Percentiles rank a stretch among this genome's conserved stretches.
Evolutionary conservation across 2,888 invertebrate genomes (phyloP).

Genomic region (Trichopria drosophilae): DNA sequence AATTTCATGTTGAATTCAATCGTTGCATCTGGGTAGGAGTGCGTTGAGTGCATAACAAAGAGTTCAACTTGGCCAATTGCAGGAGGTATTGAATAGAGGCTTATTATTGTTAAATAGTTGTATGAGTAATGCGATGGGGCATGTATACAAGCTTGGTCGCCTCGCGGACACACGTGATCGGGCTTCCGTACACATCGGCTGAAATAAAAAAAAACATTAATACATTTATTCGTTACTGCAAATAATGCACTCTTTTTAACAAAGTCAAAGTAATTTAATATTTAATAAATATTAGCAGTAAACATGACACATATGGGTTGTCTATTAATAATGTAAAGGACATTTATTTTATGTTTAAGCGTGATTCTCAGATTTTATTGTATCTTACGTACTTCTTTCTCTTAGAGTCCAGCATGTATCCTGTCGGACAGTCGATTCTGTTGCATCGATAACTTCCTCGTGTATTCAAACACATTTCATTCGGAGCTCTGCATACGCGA

Average conservation of each 20-base stretch:
- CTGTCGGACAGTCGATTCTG: conserved; percentile 79
- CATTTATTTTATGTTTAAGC: neutral
- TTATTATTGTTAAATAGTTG: conserved; percentile 91
- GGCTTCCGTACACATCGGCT: conserved; percentile 80
- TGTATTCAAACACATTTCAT: conserved; percentile 86
- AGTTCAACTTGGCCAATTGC: conserved; percentile 68
- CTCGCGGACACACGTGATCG: conserved; percentile 68
- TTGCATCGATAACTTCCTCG: conserved; percentile 88
- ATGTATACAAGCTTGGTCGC: conserved; percentile 75
- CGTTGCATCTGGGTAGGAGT: conserved; percentile 68
- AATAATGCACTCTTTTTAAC: no score
- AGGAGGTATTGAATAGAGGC: conserved; percentile 73
- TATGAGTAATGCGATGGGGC: conserved; percentile 86
- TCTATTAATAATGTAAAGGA: neutral
- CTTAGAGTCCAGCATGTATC: conserved; percentile 76
- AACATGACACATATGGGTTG: neutral
- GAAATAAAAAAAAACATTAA: conserved; percentile 54
- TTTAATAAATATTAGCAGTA: conserved; percentile 7
- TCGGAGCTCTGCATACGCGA: conserved; percentile 62
- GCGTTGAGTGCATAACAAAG: conserved; percentile 86
- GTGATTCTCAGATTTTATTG: neutral
- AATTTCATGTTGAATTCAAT: conserved; percentile 78
- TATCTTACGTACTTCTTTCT: conserved; percentile 75
- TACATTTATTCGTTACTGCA: no score
- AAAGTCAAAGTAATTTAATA: neutral